Conservation (phyloP, 2,113 vertebrate species). For the Cnemophilus loriae region DNA sequence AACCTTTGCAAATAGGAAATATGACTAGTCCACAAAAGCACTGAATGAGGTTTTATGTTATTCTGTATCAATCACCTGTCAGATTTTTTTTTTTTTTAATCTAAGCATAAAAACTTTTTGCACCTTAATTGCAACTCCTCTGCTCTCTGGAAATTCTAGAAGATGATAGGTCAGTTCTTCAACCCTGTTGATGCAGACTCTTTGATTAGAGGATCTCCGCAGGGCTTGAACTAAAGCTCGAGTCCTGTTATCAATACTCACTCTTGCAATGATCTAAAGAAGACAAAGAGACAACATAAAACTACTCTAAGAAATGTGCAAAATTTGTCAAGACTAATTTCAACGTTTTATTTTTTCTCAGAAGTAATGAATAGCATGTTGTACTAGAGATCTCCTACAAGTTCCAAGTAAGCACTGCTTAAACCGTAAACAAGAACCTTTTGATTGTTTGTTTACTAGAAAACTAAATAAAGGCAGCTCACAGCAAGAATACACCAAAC, state of each 20-base stretch:
- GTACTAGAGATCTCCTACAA: background rate
- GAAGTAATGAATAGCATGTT: background rate
- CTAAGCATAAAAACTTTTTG: background rate
- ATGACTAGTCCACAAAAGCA: background rate
- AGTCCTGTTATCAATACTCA: constrained; percentile 94
- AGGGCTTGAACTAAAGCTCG: constrained; percentile 90
- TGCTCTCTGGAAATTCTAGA: constrained; percentile 92
- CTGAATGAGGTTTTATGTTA: background rate
- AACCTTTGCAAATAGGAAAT: background rate
- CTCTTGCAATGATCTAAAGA: constrained; percentile 91
- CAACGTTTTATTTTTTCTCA: background rate
- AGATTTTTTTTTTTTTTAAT: background rate
- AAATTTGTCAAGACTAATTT: background rate
- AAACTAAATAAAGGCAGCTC: background rate
- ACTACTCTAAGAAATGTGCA: background rate
- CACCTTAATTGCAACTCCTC: constrained; percentile 91
- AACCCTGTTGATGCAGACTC: constrained; percentile 88
- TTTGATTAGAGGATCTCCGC: constrained; percentile 82
- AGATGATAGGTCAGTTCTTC: constrained; percentile 95
- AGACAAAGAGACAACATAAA: background rate
- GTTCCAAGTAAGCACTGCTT: background rate
- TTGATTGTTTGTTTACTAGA: background rate
- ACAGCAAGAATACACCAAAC: background rate
- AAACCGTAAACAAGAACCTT: background rate
- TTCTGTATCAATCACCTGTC: background rate